These are phyloP conservation scores for Linnaemya vulpina DNA, from an alignment of 2,888 invertebrate genomes.

Conservation along the genomic window DNA sequence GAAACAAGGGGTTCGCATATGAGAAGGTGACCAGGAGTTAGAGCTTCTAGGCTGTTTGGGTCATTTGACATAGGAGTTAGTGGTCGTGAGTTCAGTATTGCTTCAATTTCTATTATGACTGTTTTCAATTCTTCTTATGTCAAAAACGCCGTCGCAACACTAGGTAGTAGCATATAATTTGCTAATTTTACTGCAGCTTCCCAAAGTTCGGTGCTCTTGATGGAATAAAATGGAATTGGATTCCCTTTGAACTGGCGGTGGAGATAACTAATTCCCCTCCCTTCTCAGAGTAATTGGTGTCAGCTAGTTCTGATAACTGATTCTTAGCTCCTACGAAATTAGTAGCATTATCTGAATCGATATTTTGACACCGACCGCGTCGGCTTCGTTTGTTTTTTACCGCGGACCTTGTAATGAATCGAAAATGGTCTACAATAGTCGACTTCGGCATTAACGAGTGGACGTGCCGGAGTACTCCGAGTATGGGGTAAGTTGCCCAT, in stretches of 20 bases:
- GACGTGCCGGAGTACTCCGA: not conserved
- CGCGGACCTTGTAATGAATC: conserved; percentile 20
- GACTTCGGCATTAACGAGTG: too few species aligned
- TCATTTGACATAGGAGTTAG: not conserved
- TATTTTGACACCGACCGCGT: too few species aligned
- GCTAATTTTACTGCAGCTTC: not conserved
- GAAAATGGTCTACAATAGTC: too few species aligned
- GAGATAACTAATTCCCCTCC: not conserved
- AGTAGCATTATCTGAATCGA: too few species aligned
- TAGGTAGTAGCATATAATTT: not conserved
- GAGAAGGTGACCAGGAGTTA: not conserved
- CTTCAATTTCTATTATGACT: not conserved
- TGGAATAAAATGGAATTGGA: not conserved
- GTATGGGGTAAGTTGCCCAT: too few species aligned
- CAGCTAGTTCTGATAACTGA: not conserved
- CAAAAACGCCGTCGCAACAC: not conserved
- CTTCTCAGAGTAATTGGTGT: not conserved
- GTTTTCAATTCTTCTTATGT: not conserved
- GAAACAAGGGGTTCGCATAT: not conserved
- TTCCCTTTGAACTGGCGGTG: not conserved
- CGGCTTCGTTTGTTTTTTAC: not conserved
- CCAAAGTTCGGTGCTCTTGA: not conserved
- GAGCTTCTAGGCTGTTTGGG: not conserved
- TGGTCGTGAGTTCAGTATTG: not conserved
- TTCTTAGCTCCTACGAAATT: not conserved